Evolutionary conservation across 92 coral and sea anemone genomes (phyloP).

Genomic region (Zoanthus gigantus): DNA sequence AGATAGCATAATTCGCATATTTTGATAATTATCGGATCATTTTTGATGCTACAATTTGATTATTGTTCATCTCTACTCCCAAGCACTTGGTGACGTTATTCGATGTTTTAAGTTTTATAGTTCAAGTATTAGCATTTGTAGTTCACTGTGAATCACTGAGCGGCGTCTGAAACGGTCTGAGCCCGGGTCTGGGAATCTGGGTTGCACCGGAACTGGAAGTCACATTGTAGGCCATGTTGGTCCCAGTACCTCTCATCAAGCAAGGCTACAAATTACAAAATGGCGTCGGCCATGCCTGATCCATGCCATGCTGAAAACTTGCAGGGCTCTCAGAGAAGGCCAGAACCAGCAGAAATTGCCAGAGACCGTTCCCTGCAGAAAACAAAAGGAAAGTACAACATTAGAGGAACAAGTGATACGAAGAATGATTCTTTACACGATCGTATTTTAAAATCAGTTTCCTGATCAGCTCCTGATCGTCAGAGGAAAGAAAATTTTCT

Average conservation of each 20-base stretch:
- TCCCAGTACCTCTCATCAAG: constrained; percentile 40
- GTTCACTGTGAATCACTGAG: constrained; percentile 31
- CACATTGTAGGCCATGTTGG: not conserved
- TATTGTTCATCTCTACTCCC: too few species aligned
- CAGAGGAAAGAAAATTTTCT: constrained; percentile 36
- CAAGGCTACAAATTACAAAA: constrained; percentile 31
- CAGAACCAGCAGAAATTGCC: constrained; percentile 55
- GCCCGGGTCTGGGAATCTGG: constrained; percentile 26
- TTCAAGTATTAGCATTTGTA: constrained; percentile 42
- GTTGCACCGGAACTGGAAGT: not conserved
- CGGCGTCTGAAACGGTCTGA: constrained; percentile 44
- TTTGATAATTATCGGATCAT: too few species aligned
- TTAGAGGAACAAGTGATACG: constrained; percentile 38
- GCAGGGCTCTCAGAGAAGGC: constrained; percentile 28
- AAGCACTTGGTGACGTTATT: too few species aligned
- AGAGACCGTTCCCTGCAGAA: constrained; percentile 43
- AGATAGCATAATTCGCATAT: too few species aligned
- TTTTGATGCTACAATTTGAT: too few species aligned
- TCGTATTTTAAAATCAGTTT: constrained; percentile 22
- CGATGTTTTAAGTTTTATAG: not conserved
- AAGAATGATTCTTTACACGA: constrained; percentile 32
- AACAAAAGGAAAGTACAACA: constrained; percentile 26
- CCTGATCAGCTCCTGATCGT: constrained; percentile 35
- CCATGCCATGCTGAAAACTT: too few species aligned
- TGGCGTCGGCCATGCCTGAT: constrained; percentile 45